Percentiles rank a stretch among this genome's conserved stretches.
Conservation (phyloP, 2,888 invertebrate genomes). For the Ceriagrion tenellum region DNA sequence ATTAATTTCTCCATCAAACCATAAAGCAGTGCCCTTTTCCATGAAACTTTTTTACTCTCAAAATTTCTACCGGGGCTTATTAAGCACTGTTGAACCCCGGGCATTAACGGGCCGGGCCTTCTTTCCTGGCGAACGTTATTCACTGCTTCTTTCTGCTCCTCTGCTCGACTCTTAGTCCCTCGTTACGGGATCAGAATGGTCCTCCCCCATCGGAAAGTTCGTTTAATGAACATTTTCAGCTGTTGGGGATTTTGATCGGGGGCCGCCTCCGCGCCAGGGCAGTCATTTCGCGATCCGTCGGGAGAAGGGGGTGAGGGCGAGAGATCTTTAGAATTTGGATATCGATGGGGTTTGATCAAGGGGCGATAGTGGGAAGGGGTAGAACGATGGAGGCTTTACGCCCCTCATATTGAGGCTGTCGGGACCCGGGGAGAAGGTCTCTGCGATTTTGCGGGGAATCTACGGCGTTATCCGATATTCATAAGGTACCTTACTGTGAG, state of each 20-base stretch:
- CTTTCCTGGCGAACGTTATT: neutral
- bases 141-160: neutral
- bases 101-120: neutral
- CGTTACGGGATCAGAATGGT: slow-evolving; percentile 2
- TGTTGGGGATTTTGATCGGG: neutral
- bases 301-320: neutral
- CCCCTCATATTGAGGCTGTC: neutral
- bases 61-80: neutral
- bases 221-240: slow-evolving; percentile 18
- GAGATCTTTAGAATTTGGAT: slow-evolving; percentile 36
- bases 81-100: neutral
- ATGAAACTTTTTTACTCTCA: neutral
- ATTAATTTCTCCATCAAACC: neutral
- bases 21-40: neutral
- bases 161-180: neutral
- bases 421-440: neutral
- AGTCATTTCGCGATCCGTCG: slow-evolving; percentile 11
- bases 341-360: slow-evolving; percentile 38
- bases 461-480: no score
- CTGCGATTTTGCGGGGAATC: neutral
- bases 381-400: neutral
- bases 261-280: neutral
- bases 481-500: no score
- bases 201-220: neutral
- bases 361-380: neutral